Conservation (phyloP, 1,140 invertebrate genomes). For the Drosophila elegans region DNA sequence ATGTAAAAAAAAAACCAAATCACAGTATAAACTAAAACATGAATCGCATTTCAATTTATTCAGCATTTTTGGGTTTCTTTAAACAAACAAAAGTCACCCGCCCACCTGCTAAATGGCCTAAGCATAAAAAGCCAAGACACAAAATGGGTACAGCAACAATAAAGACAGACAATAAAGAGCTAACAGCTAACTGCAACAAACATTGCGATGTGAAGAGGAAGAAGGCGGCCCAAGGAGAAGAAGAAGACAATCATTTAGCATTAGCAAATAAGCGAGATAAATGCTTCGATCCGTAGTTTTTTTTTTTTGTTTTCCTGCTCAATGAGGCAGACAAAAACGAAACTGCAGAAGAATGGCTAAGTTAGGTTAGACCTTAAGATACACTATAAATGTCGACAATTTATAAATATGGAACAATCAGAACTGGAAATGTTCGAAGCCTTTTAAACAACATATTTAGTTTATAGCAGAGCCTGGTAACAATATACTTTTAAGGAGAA, state of each 20-base stretch:
- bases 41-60: conserved; percentile 63
- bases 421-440: too few relatives aligned
- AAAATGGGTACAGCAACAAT: conserved; percentile 29
- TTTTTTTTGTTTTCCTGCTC: conserved; percentile 42
- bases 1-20: conserved; percentile 1
- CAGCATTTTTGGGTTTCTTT: conserved; percentile 51
- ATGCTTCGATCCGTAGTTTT: conserved; percentile 64
- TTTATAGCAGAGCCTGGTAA: too few relatives aligned
- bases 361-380: not conserved
- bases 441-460: too few relatives aligned
- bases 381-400: conserved; percentile 1
- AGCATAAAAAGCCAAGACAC: conserved; percentile 46
- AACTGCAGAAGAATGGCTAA: conserved; percentile 15
- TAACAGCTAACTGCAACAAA: conserved; percentile 57
- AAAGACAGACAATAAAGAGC: conserved; percentile 6
- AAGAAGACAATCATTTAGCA: conserved; percentile 70
- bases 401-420: too few relatives aligned
- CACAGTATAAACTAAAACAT: conserved; percentile 54
- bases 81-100: conserved; percentile 67
- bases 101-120: conserved; percentile 69
- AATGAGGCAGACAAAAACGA: conserved; percentile 47
- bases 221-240: conserved; percentile 22
- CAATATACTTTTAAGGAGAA: too few relatives aligned
- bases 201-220: conserved; percentile 35
- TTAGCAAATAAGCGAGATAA: conserved; percentile 76